These are phyloP conservation scores for Pluvianellus socialis DNA, from an alignment of 2,113 vertebrate species.

Conservation along the genomic window DNA sequence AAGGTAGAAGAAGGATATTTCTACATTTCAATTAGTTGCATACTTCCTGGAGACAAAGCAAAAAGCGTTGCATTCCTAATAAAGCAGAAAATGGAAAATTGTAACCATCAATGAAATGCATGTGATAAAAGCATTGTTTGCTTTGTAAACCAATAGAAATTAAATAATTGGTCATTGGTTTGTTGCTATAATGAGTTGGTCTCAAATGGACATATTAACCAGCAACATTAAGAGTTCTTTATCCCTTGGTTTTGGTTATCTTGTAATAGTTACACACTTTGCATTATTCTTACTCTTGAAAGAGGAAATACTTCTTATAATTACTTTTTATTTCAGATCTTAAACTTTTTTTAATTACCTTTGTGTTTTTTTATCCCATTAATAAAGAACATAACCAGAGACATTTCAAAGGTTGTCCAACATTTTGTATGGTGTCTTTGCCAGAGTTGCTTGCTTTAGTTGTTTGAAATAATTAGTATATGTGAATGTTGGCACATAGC, in stretches of 20 bases:
- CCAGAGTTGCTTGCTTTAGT: not conserved
- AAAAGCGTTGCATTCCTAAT: not conserved
- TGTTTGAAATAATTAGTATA: not conserved
- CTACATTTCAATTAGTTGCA: not conserved
- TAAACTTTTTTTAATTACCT: not conserved
- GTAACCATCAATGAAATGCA: not conserved
- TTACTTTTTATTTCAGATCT: not conserved
- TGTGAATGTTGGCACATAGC: not conserved
- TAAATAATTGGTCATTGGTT: not conserved
- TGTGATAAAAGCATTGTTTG: not conserved
- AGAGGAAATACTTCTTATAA: not conserved
- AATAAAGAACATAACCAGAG: not conserved
- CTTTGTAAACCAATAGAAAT: not conserved
- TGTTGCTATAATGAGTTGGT: not conserved
- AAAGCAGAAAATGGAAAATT: not conserved
- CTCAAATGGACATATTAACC: not conserved
- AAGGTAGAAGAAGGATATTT: not conserved
- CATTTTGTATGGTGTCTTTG: not conserved
- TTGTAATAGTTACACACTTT: not conserved
- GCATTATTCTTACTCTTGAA: not conserved
- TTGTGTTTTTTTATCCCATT: not conserved
- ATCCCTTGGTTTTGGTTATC: not conserved
- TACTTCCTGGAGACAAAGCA: not conserved
- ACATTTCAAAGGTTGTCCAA: not conserved
- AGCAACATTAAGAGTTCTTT: not conserved